Percentiles rank a stretch among this genome's conserved stretches.
phyloP scores from a whole-genome alignment of 2,113 vertebrate species.

The Lagopus leucura region DNA sequence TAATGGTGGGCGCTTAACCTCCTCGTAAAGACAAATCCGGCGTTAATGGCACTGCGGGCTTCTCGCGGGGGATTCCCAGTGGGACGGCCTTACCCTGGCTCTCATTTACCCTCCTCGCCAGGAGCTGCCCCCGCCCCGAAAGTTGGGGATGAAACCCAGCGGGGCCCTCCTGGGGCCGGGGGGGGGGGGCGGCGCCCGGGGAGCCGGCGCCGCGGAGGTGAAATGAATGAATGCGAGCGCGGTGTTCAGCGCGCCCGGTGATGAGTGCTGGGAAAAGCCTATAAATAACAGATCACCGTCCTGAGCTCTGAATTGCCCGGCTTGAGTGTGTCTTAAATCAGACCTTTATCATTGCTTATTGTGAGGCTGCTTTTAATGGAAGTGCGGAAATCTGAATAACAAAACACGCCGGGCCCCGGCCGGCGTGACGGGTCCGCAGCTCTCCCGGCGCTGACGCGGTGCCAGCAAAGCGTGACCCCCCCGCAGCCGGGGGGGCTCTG shows the following conservation, averaged over 20 bases:
- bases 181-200: not conserved
- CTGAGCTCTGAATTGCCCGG: constrained; percentile 66
- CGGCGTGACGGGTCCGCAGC: constrained; percentile 46
- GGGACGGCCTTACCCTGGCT: constrained; percentile 41
- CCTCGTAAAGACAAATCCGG: constrained; percentile 63
- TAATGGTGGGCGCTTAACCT: constrained; percentile 58
- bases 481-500: constrained; percentile 25
- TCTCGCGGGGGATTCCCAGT: constrained; percentile 53
- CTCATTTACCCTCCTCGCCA: constrained; percentile 34
- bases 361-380: constrained; percentile 62
- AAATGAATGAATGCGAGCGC: constrained; percentile 64
- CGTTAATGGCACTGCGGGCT: constrained; percentile 51
- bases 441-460: constrained; percentile 45
- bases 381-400: constrained; percentile 72
- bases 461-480: constrained; percentile 57
- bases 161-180: not conserved
- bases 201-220: constrained; percentile 16
- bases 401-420: constrained; percentile 67
- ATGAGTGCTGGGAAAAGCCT: constrained; percentile 65
- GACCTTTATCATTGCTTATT: constrained; percentile 53
- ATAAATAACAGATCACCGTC: constrained; percentile 71
- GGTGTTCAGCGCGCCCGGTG: constrained; percentile 43
- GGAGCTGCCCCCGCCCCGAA: not conserved
- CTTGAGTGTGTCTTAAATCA: constrained; percentile 67
- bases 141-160: not conserved